Conservation (phyloP, 1,140 invertebrate genomes). For the Drosophila burlai region DNA sequence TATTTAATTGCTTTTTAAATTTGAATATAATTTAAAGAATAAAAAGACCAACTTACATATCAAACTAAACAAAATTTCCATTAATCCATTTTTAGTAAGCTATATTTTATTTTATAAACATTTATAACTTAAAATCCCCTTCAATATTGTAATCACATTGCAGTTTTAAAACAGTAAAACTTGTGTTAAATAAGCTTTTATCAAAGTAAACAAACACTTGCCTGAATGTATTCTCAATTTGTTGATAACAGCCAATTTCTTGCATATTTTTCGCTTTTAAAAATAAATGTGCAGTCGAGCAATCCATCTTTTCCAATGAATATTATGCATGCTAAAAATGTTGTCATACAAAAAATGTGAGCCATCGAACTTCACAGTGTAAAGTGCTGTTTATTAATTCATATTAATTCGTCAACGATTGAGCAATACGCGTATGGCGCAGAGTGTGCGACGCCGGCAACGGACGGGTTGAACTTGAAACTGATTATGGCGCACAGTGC, state of each 20-base stretch:
- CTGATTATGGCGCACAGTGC: constrained; percentile 28
- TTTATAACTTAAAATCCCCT: background rate
- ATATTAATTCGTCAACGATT: constrained; percentile 29
- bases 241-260: constrained; percentile 2
- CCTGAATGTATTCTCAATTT: too few species aligned
- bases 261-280: background rate
- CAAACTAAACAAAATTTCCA: too few species aligned
- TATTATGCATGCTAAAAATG: constrained; percentile 22
- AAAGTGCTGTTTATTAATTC: constrained; percentile 35
- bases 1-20: too few species aligned
- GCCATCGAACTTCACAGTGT: constrained; percentile 36
- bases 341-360: constrained; percentile 49
- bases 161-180: background rate
- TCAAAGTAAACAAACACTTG: constrained; percentile 1
- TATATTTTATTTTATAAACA: background rate
- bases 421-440: constrained; percentile 39
- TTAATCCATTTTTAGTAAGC: too few species aligned
- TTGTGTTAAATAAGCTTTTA: background rate
- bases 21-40: too few species aligned
- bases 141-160: background rate
- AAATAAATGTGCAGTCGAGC: constrained; percentile 2
- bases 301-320: background rate
- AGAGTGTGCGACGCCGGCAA: constrained; percentile 10
- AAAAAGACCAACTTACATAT: too few species aligned
- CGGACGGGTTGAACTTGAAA: constrained; percentile 60